Percentiles rank a stretch among this genome's conserved stretches.
These are phyloP conservation scores for Spea hammondii DNA, from an alignment of 2,797 vertebrate species.

Conservation along the genomic window DNA sequence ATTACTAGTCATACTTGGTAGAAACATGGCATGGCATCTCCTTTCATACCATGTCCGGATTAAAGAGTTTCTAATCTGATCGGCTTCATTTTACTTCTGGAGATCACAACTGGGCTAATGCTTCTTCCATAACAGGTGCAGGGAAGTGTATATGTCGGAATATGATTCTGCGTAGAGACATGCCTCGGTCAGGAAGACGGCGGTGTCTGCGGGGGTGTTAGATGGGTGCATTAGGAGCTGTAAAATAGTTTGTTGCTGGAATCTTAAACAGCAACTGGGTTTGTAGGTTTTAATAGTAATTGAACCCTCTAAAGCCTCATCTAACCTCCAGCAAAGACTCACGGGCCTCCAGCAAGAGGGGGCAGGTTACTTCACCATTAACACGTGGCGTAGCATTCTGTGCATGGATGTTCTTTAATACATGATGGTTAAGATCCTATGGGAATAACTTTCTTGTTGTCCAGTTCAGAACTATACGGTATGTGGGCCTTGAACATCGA, in stretches of 20 bases:
- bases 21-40: background rate
- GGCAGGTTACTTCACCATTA: slow-evolving; percentile 23
- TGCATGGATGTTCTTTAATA: slow-evolving; percentile 35
- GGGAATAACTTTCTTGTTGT: background rate
- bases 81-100: slow-evolving; percentile 23
- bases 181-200: slow-evolving; percentile 1
- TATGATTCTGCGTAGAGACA: slow-evolving; percentile 37
- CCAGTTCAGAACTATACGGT: no score
- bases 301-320: slow-evolving; percentile 40
- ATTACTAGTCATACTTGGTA: no score
- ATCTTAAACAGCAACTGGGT: slow-evolving; percentile 39
- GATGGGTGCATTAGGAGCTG: slow-evolving; percentile 35
- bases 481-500: no score
- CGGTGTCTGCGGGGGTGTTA: slow-evolving; percentile 4
- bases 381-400: slow-evolving; percentile 33
- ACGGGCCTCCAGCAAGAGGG: slow-evolving; percentile 14
- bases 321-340: slow-evolving; percentile 38
- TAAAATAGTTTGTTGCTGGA: slow-evolving; percentile 28
- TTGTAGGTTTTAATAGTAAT: slow-evolving; percentile 35
- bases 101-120: slow-evolving; percentile 18
- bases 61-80: slow-evolving; percentile 16
- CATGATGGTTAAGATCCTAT: slow-evolving; percentile 30
- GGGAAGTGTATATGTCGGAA: slow-evolving; percentile 25
- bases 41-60: slow-evolving; percentile 14
- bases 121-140: slow-evolving; percentile 47